These are phyloP conservation scores for Salvelinus sp. DNA, from an alignment of 2,113 vertebrate genomes.

Conservation along the genomic window DNA sequence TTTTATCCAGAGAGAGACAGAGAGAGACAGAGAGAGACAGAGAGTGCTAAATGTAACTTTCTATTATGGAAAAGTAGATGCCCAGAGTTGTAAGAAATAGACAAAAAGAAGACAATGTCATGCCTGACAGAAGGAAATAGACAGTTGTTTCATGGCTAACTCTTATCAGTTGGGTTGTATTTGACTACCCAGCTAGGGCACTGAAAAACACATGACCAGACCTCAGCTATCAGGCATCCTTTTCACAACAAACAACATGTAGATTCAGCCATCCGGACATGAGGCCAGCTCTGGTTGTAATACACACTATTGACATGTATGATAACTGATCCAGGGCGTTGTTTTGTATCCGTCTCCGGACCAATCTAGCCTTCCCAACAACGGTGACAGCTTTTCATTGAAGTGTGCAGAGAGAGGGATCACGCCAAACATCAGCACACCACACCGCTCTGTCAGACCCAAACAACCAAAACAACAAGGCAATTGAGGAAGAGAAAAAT, in stretches of 20 bases:
- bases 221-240: too few relatives aligned
- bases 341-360: slow-evolving; percentile 65
- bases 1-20: too few relatives aligned
- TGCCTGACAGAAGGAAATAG: slow-evolving; percentile 40
- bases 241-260: neutral
- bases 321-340: slow-evolving; percentile 62
- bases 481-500: slow-evolving; percentile 61
- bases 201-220: neutral
- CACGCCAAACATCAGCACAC: slow-evolving; percentile 32
- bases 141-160: slow-evolving; percentile 46
- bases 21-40: too few relatives aligned
- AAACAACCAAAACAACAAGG: slow-evolving; percentile 61
- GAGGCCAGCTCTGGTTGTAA: slow-evolving; percentile 4
- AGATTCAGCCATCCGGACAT: neutral
- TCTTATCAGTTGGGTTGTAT: slow-evolving; percentile 26
- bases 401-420: slow-evolving; percentile 49
- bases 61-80: too few relatives aligned
- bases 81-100: neutral
- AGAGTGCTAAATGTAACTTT: too few relatives aligned
- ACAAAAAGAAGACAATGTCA: neutral
- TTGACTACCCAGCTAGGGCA: slow-evolving; percentile 35
- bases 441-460: slow-evolving; percentile 20
- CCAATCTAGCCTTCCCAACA: slow-evolving; percentile 64
- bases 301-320: slow-evolving; percentile 47
- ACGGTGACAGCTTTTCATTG: slow-evolving; percentile 69